A percentile compares a stretch with the other conserved stretches of the same genome.
Conservation (phyloP, 2,113 vertebrate genomes). For the Cololabis saira region DNA sequence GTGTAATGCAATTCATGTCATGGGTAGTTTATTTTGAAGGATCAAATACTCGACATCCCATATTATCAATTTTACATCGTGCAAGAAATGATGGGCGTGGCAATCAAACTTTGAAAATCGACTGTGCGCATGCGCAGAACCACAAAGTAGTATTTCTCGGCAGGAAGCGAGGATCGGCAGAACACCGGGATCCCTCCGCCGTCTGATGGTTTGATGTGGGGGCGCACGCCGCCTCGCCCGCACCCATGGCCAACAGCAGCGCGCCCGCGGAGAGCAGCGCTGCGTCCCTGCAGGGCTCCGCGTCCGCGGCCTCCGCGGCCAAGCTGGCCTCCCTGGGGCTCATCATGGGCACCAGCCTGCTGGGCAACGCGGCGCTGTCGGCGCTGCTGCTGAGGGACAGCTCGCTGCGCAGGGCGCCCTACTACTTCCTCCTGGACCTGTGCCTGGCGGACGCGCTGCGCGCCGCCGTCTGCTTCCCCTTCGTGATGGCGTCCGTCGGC, state of each 20-base stretch:
- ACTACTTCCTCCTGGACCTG: constrained; percentile 95
- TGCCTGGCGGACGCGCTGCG: constrained; percentile 92
- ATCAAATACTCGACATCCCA: no score
- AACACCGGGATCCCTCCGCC: constrained; percentile 14
- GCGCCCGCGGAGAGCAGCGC: constrained; percentile 85
- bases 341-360: constrained; percentile 89
- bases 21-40: no score
- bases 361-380: constrained; percentile 90
- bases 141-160: no score
- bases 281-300: constrained; percentile 85
- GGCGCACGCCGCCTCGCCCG: constrained; percentile 61
- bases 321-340: constrained; percentile 92
- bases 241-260: constrained; percentile 90
- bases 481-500: constrained; percentile 91
- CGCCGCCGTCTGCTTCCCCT: constrained; percentile 93
- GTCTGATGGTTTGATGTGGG: constrained; percentile 70
- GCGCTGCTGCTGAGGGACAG: constrained; percentile 91
- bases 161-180: no score
- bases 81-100: no score
- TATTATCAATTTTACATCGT: no score
- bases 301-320: constrained; percentile 84
- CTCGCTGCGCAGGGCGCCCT: constrained; percentile 90
- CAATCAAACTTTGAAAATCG: no score
- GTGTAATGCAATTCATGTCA: no score
- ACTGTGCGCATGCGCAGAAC: no score